These are phyloP conservation scores for Hirtodrosophila confusa DNA, from an alignment of 2,888 invertebrate genomes.

Conservation along the genomic window DNA sequence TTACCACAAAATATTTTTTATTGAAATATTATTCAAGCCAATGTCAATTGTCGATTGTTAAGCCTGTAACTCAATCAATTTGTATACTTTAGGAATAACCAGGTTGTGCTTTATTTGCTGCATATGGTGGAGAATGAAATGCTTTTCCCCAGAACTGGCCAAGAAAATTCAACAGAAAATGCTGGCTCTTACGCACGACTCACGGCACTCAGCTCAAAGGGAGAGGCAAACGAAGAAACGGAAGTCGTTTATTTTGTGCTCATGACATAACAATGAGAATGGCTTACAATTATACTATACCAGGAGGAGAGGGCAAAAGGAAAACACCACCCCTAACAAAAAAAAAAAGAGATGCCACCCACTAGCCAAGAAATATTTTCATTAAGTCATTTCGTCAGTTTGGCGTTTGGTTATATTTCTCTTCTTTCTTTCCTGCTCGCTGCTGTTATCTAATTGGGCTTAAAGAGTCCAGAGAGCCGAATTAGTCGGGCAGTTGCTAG, in stretches of 20 bases:
- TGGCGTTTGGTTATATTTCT: slow-evolving; percentile 29
- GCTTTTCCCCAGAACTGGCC: slow-evolving; percentile 26
- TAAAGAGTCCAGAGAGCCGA: slow-evolving; percentile 30
- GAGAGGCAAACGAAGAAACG: slow-evolving; percentile 27
- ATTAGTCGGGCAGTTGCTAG: slow-evolving; percentile 16
- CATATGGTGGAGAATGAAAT: slow-evolving; percentile 27
- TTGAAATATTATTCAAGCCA: too few species aligned
- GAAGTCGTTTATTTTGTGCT: slow-evolving; percentile 61
- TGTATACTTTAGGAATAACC: neutral
- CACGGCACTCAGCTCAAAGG: slow-evolving; percentile 13
- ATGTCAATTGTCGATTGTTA: neutral
- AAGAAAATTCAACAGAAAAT: slow-evolving; percentile 18
- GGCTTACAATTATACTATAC: slow-evolving; percentile 53
- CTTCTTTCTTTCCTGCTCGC: slow-evolving; percentile 29
- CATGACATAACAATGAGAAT: slow-evolving; percentile 59
- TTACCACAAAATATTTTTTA: too few species aligned
- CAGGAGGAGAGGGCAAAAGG: slow-evolving; percentile 1
- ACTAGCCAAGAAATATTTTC: slow-evolving; percentile 23
- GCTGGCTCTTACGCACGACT: slow-evolving; percentile 37
- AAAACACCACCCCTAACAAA: slow-evolving; percentile 1
- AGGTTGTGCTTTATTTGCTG: slow-evolving; percentile 8
- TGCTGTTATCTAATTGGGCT: slow-evolving; percentile 64
- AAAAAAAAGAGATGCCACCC: slow-evolving; percentile 6
- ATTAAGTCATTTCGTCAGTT: slow-evolving; percentile 35
- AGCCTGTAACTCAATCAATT: neutral